phyloP scores from a whole-genome alignment of 2,888 invertebrate genomes.

The Drosophila meridiana region DNA sequence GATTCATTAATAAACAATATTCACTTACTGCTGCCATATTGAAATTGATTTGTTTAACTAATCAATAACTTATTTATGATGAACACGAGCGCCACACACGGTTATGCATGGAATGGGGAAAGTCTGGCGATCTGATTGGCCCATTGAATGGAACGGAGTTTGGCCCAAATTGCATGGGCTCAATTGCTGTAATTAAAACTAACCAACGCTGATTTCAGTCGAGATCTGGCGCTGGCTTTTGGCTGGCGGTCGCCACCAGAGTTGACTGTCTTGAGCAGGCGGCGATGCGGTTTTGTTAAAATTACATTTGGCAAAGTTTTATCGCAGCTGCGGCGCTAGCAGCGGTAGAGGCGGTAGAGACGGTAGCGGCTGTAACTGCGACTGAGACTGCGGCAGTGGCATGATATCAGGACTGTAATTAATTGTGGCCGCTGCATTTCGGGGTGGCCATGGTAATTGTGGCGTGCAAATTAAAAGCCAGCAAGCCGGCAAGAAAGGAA shows the following conservation, averaged over 20 bases:
- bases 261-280: conserved; percentile 74
- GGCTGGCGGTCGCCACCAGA: conserved; percentile 25
- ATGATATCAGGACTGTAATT: conserved; percentile 78
- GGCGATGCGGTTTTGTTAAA: conserved; percentile 81
- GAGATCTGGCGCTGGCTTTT: conserved; percentile 51
- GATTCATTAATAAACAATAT: background rate
- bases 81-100: background rate
- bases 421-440: conserved; percentile 80
- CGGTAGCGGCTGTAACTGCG: conserved; percentile 30
- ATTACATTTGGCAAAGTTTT: conserved; percentile 81
- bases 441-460: conserved; percentile 79
- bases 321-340: conserved; percentile 67
- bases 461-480: conserved; percentile 81
- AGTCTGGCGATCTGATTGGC: conserved; percentile 2
- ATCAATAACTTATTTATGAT: background rate
- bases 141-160: conserved; percentile 42
- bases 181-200: conserved; percentile 83
- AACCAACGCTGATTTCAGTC: conserved; percentile 71
- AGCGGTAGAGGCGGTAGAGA: conserved; percentile 30
- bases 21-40: background rate
- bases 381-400: conserved; percentile 52
- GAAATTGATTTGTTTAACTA: background rate
- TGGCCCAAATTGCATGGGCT: conserved; percentile 78
- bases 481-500: conserved; percentile 39
- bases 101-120: background rate